Base-by-base conservation (phyloP, 2,797 vertebrate genomes). In the Intellagama lesueurii region DNA sequence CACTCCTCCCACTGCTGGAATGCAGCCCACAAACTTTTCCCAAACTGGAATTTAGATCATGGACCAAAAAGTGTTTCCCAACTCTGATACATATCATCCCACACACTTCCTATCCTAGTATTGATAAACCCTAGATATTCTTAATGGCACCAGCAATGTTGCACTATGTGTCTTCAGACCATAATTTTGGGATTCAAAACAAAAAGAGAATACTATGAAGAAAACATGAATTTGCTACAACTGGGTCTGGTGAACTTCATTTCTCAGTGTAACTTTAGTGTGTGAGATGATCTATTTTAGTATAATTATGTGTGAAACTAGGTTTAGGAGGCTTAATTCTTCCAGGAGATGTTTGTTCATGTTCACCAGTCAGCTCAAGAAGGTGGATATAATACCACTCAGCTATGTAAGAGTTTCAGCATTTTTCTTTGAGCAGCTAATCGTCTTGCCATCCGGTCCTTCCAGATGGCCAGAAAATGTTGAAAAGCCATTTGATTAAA, bases 381-480 rank as follows among this genome's bases (percentile, higher is more conserved):
- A 26, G 35, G 40, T 30, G 5, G 30, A 3, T 6, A 69, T 66
- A 47, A 69, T 47, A 30, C 16, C 64, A 30, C 35, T 44, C 81
- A 69, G 64, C 35, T 83, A 44, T 83, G 35, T 69, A 68, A 44
- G 26, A 12, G 40, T 44, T 28, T 83, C 81, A 30, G 14, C 5
- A 44, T 44, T 83, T 83, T 47, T 83, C 81, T 83, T 69, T 69
- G 35, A 83, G 6, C 26, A 82, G 64, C 12, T 66, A 69, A 47
- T 69, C 35, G 68, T 83, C 64, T 44, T 83, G 35, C 35, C 49
- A 69, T 83, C 30, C 35, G 44, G 26, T 44, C 44, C 64, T 68
- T 83, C 81, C 64, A 83, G 64, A 47, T 83, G 35, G 22, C 68
- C 64, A 83, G 35, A 83, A 82, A 66, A 66, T 66, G 80, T 56